Evolutionary conservation across 2,113 vertebrate genomes (phyloP).

Genomic region (Chiloscyllium plagiosum): DNA sequence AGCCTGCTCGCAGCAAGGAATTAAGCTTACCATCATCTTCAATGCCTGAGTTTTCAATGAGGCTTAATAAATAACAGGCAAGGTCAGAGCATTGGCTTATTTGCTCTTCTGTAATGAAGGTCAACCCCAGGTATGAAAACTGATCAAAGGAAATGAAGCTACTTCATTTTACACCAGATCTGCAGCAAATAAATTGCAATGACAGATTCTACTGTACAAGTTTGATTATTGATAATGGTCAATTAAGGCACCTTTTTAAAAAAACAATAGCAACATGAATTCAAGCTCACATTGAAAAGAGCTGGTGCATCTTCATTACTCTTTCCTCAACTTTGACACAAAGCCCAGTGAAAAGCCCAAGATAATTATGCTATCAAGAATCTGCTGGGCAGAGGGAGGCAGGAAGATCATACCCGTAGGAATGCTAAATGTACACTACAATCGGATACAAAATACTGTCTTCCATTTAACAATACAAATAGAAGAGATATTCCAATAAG

Average conservation of each 20-base stretch:
- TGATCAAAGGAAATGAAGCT: not conserved
- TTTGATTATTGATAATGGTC: not conserved
- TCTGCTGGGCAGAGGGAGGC: not conserved
- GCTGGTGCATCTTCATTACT: slow-evolving; percentile 4
- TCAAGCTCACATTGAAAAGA: not conserved
- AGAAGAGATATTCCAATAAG: not conserved
- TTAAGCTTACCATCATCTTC: not conserved
- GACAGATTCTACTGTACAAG: not conserved
- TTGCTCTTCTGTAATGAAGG: not conserved
- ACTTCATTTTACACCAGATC: not conserved
- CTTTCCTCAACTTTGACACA: not conserved
- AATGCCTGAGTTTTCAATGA: not conserved
- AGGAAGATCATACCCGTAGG: not conserved
- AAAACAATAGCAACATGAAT: not conserved
- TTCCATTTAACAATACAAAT: not conserved
- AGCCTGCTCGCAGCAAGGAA: too few relatives aligned
- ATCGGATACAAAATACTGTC: not conserved
- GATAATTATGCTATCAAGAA: not conserved
- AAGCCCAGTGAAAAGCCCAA: not conserved
- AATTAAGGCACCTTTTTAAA: not conserved
- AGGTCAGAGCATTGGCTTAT: too few relatives aligned
- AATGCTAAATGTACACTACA: not conserved
- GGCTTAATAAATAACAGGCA: not conserved
- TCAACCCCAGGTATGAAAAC: not conserved
- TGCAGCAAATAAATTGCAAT: not conserved